These are phyloP conservation scores for Lamellibrachia satsuma DNA, from an alignment of 2,888 invertebrate species.

Conservation along the genomic window DNA sequence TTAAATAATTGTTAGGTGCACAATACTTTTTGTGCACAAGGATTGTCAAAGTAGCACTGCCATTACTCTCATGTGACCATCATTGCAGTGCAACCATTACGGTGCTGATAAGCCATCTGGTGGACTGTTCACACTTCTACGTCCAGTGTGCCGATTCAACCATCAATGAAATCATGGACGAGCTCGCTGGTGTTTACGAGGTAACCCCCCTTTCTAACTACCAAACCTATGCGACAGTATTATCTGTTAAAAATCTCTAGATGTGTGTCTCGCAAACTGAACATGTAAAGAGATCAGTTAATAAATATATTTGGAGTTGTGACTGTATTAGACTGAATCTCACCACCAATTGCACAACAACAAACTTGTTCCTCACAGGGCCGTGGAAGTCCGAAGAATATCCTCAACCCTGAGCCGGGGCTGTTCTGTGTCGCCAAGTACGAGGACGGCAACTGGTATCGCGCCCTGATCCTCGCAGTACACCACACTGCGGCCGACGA, in stretches of 20 bases:
- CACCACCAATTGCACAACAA: too few relatives aligned
- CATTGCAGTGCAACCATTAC: background rate
- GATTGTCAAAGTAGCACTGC: background rate
- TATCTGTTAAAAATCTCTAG: background rate
- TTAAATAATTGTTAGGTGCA: background rate
- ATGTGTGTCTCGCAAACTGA: background rate
- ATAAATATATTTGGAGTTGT: background rate
- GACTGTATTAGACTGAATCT: too few relatives aligned
- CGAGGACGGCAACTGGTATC: conserved; percentile 5
- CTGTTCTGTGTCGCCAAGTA: conserved; percentile 6
- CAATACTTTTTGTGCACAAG: background rate
- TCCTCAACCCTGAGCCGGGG: background rate
- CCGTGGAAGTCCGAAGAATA: background rate
- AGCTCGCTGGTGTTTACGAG: background rate
- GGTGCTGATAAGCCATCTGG: background rate
- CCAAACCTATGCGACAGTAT: background rate
- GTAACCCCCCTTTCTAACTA: background rate
- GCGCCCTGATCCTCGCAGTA: background rate
- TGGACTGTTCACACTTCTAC: background rate
- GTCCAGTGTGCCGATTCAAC: background rate
- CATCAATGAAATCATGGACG: background rate
- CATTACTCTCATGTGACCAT: background rate
- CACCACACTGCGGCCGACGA: background rate
- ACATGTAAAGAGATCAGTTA: background rate
- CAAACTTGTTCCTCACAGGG: background rate